These are phyloP conservation scores for Seriola aureovittata DNA, from an alignment of 2,113 vertebrate species.

Conservation along the genomic window DNA sequence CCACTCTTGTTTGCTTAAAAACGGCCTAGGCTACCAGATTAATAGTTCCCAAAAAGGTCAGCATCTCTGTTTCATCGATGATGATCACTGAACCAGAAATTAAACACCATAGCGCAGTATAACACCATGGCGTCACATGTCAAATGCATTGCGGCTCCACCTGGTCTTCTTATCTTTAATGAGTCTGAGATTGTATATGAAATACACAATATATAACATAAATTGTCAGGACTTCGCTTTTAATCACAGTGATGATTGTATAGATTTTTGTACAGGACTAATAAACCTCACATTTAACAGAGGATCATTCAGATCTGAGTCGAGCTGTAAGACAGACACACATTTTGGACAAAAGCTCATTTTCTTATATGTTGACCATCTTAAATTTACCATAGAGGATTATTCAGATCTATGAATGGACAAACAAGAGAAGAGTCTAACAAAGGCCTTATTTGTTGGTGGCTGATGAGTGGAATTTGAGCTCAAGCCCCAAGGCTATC, in stretches of 20 bases:
- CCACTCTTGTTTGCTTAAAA: slow-evolving; percentile 94
- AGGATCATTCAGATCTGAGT: slow-evolving; percentile 12
- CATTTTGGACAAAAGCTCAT: background rate
- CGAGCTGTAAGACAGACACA: slow-evolving; percentile 18
- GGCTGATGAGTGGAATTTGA: slow-evolving; percentile 84
- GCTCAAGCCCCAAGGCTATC: slow-evolving; percentile 78
- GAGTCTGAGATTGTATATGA: background rate
- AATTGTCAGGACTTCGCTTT: background rate
- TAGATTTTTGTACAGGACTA: background rate
- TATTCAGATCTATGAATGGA: slow-evolving; percentile 50
- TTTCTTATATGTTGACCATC: background rate
- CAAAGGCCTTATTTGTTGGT: slow-evolving; percentile 81
- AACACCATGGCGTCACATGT: slow-evolving; percentile 63
- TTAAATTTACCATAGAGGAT: slow-evolving; percentile 21
- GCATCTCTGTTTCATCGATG: slow-evolving; percentile 85
- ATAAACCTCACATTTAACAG: slow-evolving; percentile 5
- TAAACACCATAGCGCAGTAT: slow-evolving; percentile 73
- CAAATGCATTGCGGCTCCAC: slow-evolving; percentile 32
- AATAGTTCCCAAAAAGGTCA: slow-evolving; percentile 94
- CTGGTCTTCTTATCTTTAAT: background rate
- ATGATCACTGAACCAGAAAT: slow-evolving; percentile 86
- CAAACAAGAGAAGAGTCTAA: slow-evolving; percentile 48
- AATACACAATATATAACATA: background rate
- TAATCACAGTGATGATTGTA: background rate
- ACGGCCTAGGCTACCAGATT: slow-evolving; percentile 87